Evolutionary conservation across 2,797 vertebrate species (phyloP), one percentile per base, ranked within the genome.

Genomic region (Enteromius unitaeniatus): DNA sequence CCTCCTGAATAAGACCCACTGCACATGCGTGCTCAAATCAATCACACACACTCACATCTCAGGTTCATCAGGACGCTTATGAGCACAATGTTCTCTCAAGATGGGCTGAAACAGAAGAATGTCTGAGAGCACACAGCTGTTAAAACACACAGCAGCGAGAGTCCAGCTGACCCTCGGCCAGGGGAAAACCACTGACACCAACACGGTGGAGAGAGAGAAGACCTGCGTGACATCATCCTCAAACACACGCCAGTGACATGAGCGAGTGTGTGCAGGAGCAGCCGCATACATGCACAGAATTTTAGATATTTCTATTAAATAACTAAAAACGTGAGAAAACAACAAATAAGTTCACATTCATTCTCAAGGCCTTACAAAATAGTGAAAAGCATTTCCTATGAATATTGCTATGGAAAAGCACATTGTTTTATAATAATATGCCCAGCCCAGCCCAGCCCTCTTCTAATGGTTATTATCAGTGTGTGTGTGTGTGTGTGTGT

Each of bases 181-280:
- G 81, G 81, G 81, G 81, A 82, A 82, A 82, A 82, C 81, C 81
- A 82, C 31, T 74, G 80, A 51, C 23, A 17, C 11, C 34, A 81
- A 42, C 2, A 42, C 3, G 6, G 31, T 55, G 45, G 47, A 62
- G 53, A 80, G 21, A 67, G 69, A 79, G 45, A 73, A 55, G 51
- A 58, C 55, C 28, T 21, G 62, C 21, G 8, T 77, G 17, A 67
- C 31, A 72, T 19, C 67, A 60, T 40, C 49, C 89, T 91, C 67
- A 76, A 70, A 62, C 72, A 91, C 92, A 89, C 91, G 14, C 3
- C 1, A 55, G 64, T 11, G 21, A 26, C 58, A 13, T 65, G 64
- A 60, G 47, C 58, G 55, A 51, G 42, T 84, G 77, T 51, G 62
- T 58, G 53, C 7, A 34, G 1, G 31, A 37, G 31, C 40, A 69